A percentile compares a stretch with the other conserved stretches of the same genome.
phyloP scores from a whole-genome alignment of 2,113 vertebrate species.

The Pterophyllum scalare region DNA sequence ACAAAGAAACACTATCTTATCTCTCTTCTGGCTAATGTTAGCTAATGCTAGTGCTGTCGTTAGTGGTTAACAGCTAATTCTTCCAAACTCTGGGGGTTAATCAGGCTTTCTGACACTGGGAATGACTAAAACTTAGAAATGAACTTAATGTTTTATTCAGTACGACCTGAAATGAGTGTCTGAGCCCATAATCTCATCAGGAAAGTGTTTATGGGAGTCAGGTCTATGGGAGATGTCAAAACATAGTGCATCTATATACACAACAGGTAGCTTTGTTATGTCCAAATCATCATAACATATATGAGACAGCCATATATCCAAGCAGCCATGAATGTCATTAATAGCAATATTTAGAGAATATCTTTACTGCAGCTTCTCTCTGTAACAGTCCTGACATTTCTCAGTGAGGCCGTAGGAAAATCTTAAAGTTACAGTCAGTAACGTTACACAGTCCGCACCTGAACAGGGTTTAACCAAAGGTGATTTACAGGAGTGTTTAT shows the following conservation, averaged over 20 bases:
- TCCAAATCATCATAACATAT: neutral
- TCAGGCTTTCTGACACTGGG: neutral
- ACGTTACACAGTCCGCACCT: neutral
- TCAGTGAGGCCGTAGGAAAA: neutral
- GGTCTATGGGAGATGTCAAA: neutral
- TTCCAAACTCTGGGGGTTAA: neutral
- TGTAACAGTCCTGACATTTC: neutral
- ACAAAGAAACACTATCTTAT: too few relatives aligned
- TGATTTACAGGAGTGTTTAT: slow-evolving; percentile 9
- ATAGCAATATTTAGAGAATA: neutral
- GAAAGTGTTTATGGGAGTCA: neutral
- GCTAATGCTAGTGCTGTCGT: neutral
- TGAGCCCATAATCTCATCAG: neutral
- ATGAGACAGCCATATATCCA: too few relatives aligned
- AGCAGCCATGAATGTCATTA: neutral
- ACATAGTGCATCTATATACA: neutral
- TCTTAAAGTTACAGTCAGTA: neutral
- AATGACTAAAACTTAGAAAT: neutral
- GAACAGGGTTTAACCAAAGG: neutral
- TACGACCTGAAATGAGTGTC: neutral
- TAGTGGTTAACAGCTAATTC: neutral
- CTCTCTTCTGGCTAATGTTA: neutral
- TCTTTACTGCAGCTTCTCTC: neutral
- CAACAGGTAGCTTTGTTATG: neutral
- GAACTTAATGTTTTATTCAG: neutral